phyloP scores from a whole-genome alignment of 2,113 vertebrate species.

The Thymallus thymallus region DNA sequence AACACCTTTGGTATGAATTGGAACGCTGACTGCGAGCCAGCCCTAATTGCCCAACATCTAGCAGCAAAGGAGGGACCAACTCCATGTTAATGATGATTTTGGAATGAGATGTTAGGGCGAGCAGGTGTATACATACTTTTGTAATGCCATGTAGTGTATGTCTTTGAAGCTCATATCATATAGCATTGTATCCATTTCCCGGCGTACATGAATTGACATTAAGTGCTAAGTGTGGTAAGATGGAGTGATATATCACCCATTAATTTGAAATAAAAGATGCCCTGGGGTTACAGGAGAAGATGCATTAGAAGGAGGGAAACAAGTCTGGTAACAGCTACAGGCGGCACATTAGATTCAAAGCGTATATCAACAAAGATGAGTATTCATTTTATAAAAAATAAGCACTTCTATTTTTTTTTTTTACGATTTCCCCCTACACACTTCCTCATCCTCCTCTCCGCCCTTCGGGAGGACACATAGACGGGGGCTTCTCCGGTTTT shows the following conservation, averaged over 20 bases:
- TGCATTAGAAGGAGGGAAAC: neutral
- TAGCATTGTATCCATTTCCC: neutral
- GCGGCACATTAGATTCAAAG: neutral
- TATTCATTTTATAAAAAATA: neutral
- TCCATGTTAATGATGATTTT: no score
- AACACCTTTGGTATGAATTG: no score
- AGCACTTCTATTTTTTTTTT: neutral
- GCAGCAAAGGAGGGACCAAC: no score
- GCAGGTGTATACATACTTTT: no score
- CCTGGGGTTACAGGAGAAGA: neutral
- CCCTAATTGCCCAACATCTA: no score
- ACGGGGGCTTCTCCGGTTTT: neutral
- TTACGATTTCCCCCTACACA: neutral
- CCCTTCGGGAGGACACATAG: neutral
- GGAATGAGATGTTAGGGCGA: no score
- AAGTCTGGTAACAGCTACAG: neutral
- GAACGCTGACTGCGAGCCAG: no score
- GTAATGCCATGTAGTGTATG: no score
- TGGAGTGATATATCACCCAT: constrained; percentile 18
- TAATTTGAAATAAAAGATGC: neutral
- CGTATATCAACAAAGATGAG: neutral
- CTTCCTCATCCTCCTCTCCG: neutral
- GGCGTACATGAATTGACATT: neutral
- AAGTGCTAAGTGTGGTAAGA: neutral
- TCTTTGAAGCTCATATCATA: neutral